Base-by-base conservation (phyloP, 2,888 invertebrate genomes). In the Calameuta idolon region DNA sequence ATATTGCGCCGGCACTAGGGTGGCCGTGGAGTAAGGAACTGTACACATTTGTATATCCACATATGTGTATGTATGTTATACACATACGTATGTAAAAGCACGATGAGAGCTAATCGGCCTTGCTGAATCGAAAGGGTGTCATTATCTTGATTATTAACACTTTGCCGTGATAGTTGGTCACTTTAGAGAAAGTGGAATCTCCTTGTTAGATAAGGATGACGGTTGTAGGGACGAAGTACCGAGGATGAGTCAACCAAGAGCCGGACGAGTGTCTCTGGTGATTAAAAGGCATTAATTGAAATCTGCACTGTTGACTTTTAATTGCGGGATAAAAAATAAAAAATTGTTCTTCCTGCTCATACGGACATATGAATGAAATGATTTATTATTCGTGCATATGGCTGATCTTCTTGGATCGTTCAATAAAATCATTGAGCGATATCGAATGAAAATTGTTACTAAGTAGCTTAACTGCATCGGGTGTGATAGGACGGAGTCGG, bases 1-100 rank as follows among this genome's bases (percentile, higher is more conserved):
- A 88, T 87, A 55, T 55, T 55, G 55, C 23, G 9, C 9, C 9
- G 23, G 55, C 55, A 23, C 55, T 23, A 55, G 55, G 55, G 55
- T 55, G 23, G 23, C 23, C 55, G 55, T 55, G 55, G 55, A 9
- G 55, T 15, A 55, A 23, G 2, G 9, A 5, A 23, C 5, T 55
- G 9, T 23, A 55, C 5, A 55, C 2, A 15, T 23, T 23, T 55
- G 2, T 55, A 9, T 23, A 15, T 40, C 1, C 15, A 5, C 5
- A 23, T 15, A 40, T 15, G 1, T 15, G 15, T 3, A 23, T 15
- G 23, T 15, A 5, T 15, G 15, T 3, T 15, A 40, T 15, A 40
- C 15, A 40, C 40, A 40, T 15, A 40, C 1, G 40, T 15, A 15
- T 31, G 31, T 31, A 31, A 40, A 15, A 40, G 40, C 40, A 23